Percentiles rank a stretch among this genome's conserved stretches.
These are phyloP conservation scores for Empidonax alnorum DNA, from an alignment of 2,113 vertebrate species.

Conservation along the genomic window DNA sequence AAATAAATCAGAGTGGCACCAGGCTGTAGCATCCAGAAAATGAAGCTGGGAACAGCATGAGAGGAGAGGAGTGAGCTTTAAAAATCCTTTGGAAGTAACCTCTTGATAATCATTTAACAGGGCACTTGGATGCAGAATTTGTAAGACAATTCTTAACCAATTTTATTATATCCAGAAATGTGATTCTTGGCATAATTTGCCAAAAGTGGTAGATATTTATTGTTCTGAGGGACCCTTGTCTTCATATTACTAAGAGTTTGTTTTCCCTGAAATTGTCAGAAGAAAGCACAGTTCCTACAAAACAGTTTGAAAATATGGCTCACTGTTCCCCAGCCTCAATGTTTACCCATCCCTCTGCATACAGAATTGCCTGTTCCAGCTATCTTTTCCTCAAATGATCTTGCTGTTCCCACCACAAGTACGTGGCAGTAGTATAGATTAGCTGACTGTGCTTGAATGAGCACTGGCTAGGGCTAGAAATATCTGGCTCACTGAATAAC, in stretches of 20 bases:
- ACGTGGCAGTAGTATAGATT: background rate
- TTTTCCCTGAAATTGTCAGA: background rate
- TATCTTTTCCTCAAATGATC: background rate
- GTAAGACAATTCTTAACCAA: background rate
- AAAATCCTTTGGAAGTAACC: background rate
- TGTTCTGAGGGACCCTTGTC: background rate
- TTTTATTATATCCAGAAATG: background rate
- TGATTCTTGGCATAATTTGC: background rate
- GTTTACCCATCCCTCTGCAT: background rate
- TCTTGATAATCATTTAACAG: background rate
- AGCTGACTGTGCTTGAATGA: background rate
- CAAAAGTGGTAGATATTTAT: background rate
- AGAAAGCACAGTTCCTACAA: background rate
- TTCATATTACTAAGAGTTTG: background rate
- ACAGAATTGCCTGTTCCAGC: background rate
- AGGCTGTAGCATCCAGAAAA: background rate
- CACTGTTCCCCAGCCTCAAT: background rate
- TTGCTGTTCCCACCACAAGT: background rate
- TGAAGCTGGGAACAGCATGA: background rate
- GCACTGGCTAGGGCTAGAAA: background rate
- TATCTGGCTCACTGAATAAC: background rate
- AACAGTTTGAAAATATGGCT: background rate
- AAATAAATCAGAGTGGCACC: background rate
- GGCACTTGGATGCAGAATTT: background rate
- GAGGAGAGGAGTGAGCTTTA: background rate